These are phyloP conservation scores for Ceratoteleas bidentatus DNA, from an alignment of 1,140 invertebrate genomes.

Conservation along the genomic window DNA sequence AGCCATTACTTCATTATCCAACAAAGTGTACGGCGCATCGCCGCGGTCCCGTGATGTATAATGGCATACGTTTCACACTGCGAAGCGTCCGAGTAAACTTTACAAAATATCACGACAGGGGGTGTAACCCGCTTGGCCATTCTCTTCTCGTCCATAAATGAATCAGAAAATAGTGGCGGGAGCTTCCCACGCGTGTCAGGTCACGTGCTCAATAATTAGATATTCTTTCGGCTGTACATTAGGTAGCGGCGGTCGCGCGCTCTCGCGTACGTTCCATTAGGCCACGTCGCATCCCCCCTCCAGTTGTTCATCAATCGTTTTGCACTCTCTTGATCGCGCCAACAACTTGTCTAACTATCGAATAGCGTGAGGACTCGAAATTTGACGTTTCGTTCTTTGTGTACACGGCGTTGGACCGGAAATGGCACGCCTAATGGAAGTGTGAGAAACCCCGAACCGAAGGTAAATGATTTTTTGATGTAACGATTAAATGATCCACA, in stretches of 20 bases:
- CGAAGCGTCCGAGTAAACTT: slow-evolving; percentile 74
- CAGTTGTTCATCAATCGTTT: slow-evolving; percentile 73
- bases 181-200: slow-evolving; percentile 79
- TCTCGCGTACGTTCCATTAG: slow-evolving; percentile 70
- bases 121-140: slow-evolving; percentile 66
- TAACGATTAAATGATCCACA: slow-evolving; percentile 31
- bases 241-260: slow-evolving; percentile 66
- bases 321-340: slow-evolving; percentile 60
- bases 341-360: slow-evolving; percentile 74
- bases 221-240: slow-evolving; percentile 79
- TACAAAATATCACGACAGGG: slow-evolving; percentile 79
- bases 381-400: slow-evolving; percentile 59
- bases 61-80: slow-evolving; percentile 77
- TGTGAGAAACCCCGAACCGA: slow-evolving; percentile 45
- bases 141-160: slow-evolving; percentile 73
- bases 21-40: slow-evolving; percentile 53
- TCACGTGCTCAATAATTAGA: slow-evolving; percentile 81
- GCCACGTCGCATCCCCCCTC: slow-evolving; percentile 29
- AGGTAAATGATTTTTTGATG: slow-evolving; percentile 57
- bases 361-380: slow-evolving; percentile 71
- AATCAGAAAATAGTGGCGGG: slow-evolving; percentile 79
- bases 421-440: slow-evolving; percentile 51
- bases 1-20: slow-evolving; percentile 54
- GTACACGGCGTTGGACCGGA: slow-evolving; percentile 37
- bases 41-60: slow-evolving; percentile 68